A percentile compares a stretch with the other conserved stretches of the same genome.
These are phyloP conservation scores for Apodemia mormo DNA, from an alignment of 2,888 invertebrate genomes.

Conservation along the genomic window DNA sequence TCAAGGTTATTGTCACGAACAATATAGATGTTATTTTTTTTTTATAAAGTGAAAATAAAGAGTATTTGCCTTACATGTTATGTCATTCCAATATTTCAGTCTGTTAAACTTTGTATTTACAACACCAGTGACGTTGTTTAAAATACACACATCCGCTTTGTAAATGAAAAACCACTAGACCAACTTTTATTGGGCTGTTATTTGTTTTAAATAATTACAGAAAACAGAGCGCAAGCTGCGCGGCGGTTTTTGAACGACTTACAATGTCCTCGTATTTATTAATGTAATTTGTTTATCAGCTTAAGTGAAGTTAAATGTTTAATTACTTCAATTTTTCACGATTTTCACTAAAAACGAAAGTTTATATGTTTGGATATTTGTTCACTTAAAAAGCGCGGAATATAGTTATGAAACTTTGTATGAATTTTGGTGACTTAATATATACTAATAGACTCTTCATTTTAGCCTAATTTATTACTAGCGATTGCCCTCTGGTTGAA, in stretches of 20 bases:
- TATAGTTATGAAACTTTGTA: no score
- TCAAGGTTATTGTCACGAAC: no score
- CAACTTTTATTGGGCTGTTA: slow-evolving; percentile 13
- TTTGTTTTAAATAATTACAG: slow-evolving; percentile 9
- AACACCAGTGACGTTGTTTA: neutral
- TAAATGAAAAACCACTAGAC: slow-evolving; percentile 11
- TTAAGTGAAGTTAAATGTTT: neutral
- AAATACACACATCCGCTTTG: neutral
- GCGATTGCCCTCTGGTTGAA: no score
- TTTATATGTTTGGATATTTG: no score
- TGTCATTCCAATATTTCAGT: neutral
- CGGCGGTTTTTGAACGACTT: neutral
- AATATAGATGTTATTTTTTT: no score
- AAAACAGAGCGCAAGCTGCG: slow-evolving; percentile 1
- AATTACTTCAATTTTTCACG: no score
- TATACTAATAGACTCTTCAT: no score
- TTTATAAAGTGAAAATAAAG: no score
- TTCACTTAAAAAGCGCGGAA: no score
- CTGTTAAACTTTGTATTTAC: neutral
- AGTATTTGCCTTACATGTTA: neutral
- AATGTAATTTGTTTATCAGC: neutral
- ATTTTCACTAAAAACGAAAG: no score
- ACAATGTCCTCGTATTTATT: neutral
- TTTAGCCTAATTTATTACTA: no score
- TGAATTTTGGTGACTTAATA: no score